These are phyloP conservation scores for Peromyscus nudipes DNA, from an alignment of 2,797 vertebrate species.

Conservation along the genomic window DNA sequence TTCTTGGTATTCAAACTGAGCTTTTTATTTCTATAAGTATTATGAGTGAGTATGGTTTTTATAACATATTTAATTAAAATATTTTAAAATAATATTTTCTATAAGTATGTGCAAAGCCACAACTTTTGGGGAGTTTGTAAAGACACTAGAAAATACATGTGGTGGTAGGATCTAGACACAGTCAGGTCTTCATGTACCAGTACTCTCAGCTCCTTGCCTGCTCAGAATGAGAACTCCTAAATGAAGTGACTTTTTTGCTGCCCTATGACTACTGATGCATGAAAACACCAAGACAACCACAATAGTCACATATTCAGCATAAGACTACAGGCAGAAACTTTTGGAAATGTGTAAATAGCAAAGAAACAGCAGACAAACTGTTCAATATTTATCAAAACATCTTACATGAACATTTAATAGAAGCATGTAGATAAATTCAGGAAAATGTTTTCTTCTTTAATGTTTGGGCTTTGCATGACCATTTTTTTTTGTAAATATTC, in stretches of 20 bases:
- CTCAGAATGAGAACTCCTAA: neutral
- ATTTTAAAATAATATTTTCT: neutral
- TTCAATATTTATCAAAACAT: constrained; percentile 32
- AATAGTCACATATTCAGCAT: neutral
- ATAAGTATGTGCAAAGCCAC: neutral
- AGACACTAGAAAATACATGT: neutral
- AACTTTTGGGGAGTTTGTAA: constrained; percentile 35
- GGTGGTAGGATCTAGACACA: neutral
- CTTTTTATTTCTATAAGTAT: neutral
- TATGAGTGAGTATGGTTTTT: neutral
- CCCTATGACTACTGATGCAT: neutral
- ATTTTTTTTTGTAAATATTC: constrained; percentile 37
- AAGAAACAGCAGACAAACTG: neutral
- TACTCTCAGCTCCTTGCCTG: neutral
- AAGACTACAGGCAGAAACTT: neutral
- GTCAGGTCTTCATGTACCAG: neutral
- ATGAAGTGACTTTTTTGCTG: neutral
- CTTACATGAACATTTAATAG: neutral
- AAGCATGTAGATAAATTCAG: neutral
- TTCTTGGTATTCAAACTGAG: constrained; percentile 23
- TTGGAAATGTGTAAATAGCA: neutral
- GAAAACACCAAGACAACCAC: neutral
- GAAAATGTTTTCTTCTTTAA: neutral
- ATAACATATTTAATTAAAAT: neutral
- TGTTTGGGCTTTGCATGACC: neutral